Evolutionary conservation across 1,140 invertebrate species (phyloP).

Genomic region (Tetramorium simillimum): DNA sequence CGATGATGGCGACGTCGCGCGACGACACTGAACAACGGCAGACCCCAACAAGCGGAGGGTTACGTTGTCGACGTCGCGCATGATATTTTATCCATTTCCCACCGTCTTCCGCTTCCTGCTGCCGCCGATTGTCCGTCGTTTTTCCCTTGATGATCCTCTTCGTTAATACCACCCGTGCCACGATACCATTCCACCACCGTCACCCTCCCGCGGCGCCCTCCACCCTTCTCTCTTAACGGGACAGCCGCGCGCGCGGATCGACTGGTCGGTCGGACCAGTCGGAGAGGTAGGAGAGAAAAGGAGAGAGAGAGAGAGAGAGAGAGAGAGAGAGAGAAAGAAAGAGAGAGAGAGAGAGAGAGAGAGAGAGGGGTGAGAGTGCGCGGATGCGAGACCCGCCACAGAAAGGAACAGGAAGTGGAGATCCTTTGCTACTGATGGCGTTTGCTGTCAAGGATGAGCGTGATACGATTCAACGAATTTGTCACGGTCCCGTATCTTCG

Average conservation of each 20-base stretch:
- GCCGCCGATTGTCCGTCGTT: conserved; percentile 36
- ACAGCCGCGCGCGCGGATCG: conserved; percentile 64
- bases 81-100: conserved; percentile 66
- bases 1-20: conserved; percentile 26
- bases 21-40: conserved; percentile 41
- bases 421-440: conserved; percentile 36
- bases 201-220: conserved; percentile 55
- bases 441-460: conserved; percentile 16
- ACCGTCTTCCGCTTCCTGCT: conserved; percentile 43
- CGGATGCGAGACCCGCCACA: conserved; percentile 22
- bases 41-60: conserved; percentile 39
- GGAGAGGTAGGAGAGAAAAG: conserved; percentile 43
- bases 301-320: conserved; percentile 28
- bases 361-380: conserved; percentile 41
- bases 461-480: conserved; percentile 8
- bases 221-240: conserved; percentile 33
- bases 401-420: conserved; percentile 52
- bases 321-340: conserved; percentile 37
- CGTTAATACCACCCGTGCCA: conserved; percentile 34
- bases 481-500: not conserved
- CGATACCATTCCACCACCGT: conserved; percentile 31
- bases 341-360: conserved; percentile 45
- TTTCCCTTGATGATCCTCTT: conserved; percentile 16
- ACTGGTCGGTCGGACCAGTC: conserved; percentile 42
- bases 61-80: conserved; percentile 57